These are phyloP conservation scores for Eupeodes corollae DNA, from an alignment of 1,140 invertebrate genomes.

Conservation along the genomic window DNA sequence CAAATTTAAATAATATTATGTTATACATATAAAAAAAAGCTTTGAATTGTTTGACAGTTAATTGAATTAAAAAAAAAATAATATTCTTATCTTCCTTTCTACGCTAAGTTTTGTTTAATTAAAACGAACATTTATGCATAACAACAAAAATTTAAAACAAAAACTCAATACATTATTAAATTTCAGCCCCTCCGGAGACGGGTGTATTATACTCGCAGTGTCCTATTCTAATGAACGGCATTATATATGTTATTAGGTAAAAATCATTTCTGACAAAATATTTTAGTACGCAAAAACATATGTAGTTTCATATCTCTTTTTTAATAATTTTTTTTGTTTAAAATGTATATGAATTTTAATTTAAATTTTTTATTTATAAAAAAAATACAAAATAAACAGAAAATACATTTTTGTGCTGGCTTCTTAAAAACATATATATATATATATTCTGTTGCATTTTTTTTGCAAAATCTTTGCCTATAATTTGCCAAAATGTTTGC, in stretches of 20 bases:
- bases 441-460: too few species aligned
- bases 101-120: not conserved
- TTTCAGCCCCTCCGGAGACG: conserved; percentile 30
- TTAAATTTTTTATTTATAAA: too few species aligned
- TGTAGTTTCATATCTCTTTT: not conserved
- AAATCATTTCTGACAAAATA: not conserved
- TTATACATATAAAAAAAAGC: too few species aligned
- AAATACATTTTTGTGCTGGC: not conserved
- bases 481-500: too few species aligned
- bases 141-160: not conserved
- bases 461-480: too few species aligned
- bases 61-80: too few species aligned
- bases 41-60: too few species aligned
- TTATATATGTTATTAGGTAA: conserved; percentile 37
- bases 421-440: not conserved
- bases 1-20: too few species aligned
- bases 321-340: not conserved
- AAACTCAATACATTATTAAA: conserved; percentile 2
- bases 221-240: conserved; percentile 36
- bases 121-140: not conserved
- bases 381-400: not conserved
- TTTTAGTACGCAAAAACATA: not conserved
- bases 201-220: conserved; percentile 34
- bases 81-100: too few species aligned
- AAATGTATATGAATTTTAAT: not conserved